These are phyloP conservation scores for Pseudorhombus dupliciocellatus DNA, from an alignment of 2,113 vertebrate genomes.

Conservation along the genomic window DNA sequence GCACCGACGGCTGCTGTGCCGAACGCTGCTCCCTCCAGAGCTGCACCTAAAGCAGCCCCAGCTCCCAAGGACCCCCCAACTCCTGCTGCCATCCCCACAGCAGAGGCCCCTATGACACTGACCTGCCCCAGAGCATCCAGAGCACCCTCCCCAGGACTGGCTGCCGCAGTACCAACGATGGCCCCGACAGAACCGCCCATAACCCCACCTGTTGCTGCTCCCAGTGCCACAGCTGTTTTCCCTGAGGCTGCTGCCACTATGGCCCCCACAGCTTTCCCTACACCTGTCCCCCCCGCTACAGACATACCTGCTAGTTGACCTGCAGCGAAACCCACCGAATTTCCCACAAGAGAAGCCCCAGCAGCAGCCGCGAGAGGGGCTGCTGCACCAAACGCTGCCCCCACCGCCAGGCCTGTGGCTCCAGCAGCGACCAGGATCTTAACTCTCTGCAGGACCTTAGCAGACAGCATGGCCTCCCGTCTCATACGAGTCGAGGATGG, in stretches of 20 bases:
- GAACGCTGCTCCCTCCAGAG: constrained; percentile 56
- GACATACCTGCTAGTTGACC: constrained; percentile 69
- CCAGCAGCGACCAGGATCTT: constrained; percentile 75
- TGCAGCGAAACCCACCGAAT: constrained; percentile 60
- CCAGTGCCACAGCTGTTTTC: constrained; percentile 70
- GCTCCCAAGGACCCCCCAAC: constrained; percentile 72
- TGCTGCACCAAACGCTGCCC: constrained; percentile 73
- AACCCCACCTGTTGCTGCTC: constrained; percentile 73
- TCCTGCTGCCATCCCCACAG: constrained; percentile 71
- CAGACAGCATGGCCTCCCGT: constrained; percentile 70
- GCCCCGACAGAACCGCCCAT: constrained; percentile 75
- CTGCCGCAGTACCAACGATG: constrained; percentile 65
- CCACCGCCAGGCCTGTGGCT: constrained; percentile 75
- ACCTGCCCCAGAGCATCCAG: constrained; percentile 74
- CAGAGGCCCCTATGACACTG: constrained; percentile 62
- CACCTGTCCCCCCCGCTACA: constrained; percentile 52
- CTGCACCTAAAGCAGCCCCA: constrained; percentile 66
- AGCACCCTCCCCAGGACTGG: constrained; percentile 64
- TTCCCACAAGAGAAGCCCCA: constrained; percentile 71
- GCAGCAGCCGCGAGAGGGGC: constrained; percentile 75
- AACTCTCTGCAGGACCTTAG: constrained; percentile 72
- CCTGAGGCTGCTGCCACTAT: constrained; percentile 69
- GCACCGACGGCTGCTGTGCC: constrained; percentile 49
- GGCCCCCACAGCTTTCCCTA: constrained; percentile 72
- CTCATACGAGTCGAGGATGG: constrained; percentile 47